Conservation (phyloP, 2,888 invertebrate species). For the Phania funesta region DNA sequence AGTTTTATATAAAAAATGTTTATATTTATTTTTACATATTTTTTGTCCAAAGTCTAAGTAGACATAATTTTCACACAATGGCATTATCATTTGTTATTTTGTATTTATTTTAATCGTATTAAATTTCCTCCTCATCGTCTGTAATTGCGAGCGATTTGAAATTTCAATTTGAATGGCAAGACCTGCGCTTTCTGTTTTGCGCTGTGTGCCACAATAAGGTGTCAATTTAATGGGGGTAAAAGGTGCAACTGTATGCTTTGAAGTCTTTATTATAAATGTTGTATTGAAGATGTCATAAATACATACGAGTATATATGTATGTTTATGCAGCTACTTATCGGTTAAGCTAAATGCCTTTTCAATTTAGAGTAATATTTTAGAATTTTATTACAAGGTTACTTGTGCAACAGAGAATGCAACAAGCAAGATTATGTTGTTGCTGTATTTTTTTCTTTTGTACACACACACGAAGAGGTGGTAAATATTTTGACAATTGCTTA, state of each 20-base stretch:
- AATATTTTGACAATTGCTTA: conserved; percentile 64
- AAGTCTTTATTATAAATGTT: conserved; percentile 16
- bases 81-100: conserved; percentile 75
- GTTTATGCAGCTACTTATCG: conserved; percentile 45
- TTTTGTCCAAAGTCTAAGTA: conserved; percentile 51
- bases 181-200: background rate
- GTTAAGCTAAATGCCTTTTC: conserved; percentile 42
- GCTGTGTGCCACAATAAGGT: conserved; percentile 72
- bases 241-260: conserved; percentile 69
- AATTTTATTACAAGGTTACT: conserved; percentile 61
- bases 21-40: conserved; percentile 7
- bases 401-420: background rate
- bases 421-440: background rate
- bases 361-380: conserved; percentile 55
- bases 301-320: conserved; percentile 48
- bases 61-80: conserved; percentile 61
- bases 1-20: background rate
- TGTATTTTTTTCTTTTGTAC: background rate
- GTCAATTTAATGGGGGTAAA: conserved; percentile 78
- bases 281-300: conserved; percentile 11
- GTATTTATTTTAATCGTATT: conserved; percentile 66
- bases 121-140: conserved; percentile 36
- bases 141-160: conserved; percentile 24
- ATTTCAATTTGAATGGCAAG: conserved; percentile 2
- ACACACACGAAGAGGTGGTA: conserved; percentile 56